Percentiles rank a stretch among this genome's conserved stretches.
phyloP scores from a whole-genome alignment of 1,140 invertebrate species.

The Ceratitis capitata region DNA sequence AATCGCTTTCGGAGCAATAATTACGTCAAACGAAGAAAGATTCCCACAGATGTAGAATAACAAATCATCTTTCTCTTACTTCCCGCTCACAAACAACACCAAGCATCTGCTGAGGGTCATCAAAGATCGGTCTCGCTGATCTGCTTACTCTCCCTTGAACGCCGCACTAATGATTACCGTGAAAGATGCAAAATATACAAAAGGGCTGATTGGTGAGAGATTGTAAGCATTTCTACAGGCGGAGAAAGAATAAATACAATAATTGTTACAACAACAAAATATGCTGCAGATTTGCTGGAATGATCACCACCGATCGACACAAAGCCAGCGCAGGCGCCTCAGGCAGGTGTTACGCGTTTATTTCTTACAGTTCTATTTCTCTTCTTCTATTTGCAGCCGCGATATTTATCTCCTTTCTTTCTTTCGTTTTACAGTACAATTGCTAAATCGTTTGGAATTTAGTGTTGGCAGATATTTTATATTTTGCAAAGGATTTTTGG shows the following conservation, averaged over 20 bases:
- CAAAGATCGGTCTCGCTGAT: too few relatives aligned
- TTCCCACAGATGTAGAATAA: neutral
- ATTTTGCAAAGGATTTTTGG: neutral
- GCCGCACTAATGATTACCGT: neutral
- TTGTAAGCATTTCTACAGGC: neutral
- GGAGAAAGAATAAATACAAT: neutral
- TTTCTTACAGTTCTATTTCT: neutral
- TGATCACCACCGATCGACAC: too few relatives aligned
- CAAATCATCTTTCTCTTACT: neutral
- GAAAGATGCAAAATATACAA: neutral
- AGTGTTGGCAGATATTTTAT: neutral
- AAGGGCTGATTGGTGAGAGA: neutral
- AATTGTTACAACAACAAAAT: neutral
- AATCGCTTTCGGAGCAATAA: neutral
- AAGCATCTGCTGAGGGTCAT: too few relatives aligned
- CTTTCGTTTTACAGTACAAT: neutral
- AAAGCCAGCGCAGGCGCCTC: neutral
- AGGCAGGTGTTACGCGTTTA: neutral
- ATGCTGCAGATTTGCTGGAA: neutral
- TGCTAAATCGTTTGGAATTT: neutral
- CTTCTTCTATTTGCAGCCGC: neutral
- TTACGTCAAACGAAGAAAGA: neutral
- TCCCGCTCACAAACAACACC: neutral
- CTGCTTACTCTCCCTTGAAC: neutral
- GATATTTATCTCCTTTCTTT: neutral